A percentile compares a stretch with the other conserved stretches of the same genome.
phyloP scores from a whole-genome alignment of 2,888 invertebrate genomes.

The Dorcus hopei region DNA sequence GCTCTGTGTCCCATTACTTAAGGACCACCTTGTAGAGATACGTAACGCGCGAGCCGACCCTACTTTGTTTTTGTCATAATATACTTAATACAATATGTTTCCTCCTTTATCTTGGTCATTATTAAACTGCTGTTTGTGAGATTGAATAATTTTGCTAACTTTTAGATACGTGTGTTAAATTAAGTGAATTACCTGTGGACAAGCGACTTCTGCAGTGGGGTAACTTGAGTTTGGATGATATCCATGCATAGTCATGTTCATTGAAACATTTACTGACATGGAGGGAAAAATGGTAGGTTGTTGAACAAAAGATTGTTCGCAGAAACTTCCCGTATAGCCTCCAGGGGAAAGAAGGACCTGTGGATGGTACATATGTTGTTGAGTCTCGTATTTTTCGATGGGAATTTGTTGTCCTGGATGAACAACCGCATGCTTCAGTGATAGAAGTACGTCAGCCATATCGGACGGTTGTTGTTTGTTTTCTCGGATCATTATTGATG shows the following conservation, averaged over 20 bases:
- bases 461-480: slow-evolving; percentile 60
- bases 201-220: slow-evolving; percentile 57
- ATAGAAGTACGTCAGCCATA: slow-evolving; percentile 84
- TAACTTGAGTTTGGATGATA: slow-evolving; percentile 54
- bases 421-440: slow-evolving; percentile 83
- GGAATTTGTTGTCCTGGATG: slow-evolving; percentile 63
- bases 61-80: too few relatives aligned
- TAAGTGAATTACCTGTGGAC: slow-evolving; percentile 60
- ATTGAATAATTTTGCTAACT: too few relatives aligned
- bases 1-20: too few relatives aligned
- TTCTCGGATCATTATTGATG: slow-evolving; percentile 26
- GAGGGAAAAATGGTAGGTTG: slow-evolving; percentile 64
- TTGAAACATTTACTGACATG: slow-evolving; percentile 95
- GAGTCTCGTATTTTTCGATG: slow-evolving; percentile 27
- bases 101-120: too few relatives aligned
- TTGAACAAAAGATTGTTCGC: slow-evolving; percentile 40
- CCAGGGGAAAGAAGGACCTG: slow-evolving; percentile 65
- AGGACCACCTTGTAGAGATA: too few relatives aligned
- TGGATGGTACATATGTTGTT: slow-evolving; percentile 49
- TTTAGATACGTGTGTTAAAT: too few relatives aligned
- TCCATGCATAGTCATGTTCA: slow-evolving; percentile 97
- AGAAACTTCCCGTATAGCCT: slow-evolving; percentile 41
- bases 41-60: too few relatives aligned
- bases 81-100: too few relatives aligned
- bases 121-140: too few relatives aligned